Conservation (phyloP, 53 echinoderm and acorn worm species). For the Apostichopus leukothele region DNA sequence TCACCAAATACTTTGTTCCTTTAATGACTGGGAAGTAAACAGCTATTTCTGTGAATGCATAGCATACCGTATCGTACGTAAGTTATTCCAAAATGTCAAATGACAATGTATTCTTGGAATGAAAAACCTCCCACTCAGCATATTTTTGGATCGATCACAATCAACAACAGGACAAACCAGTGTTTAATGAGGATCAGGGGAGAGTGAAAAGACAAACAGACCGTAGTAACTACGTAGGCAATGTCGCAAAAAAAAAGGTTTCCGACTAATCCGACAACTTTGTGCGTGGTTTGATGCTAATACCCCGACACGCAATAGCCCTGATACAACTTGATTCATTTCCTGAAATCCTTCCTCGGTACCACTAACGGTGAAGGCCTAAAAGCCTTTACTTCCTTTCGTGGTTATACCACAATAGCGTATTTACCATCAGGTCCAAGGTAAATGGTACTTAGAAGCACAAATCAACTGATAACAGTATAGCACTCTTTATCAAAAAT, state of each 20-base stretch:
- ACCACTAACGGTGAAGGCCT: not conserved
- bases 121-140: not conserved
- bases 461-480: too few relatives aligned
- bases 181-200: too few relatives aligned
- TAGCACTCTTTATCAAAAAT: too few relatives aligned
- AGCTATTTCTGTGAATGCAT: too few relatives aligned
- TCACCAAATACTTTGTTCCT: too few relatives aligned
- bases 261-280: not conserved
- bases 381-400: not conserved
- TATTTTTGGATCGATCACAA: not conserved
- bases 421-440: not conserved
- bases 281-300: not conserved
- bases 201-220: too few relatives aligned
- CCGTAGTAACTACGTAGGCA: too few relatives aligned
- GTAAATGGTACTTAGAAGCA: not conserved
- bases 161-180: too few relatives aligned
- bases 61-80: too few relatives aligned
- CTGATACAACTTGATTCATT: conserved; percentile 9
- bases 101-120: too few relatives aligned
- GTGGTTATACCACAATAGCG: not conserved
- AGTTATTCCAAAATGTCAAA: too few relatives aligned
- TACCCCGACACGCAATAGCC: conserved; percentile 2
- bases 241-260: not conserved
- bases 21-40: too few relatives aligned
- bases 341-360: conserved; percentile 10